Percentiles rank a stretch among this genome's conserved stretches.
These are phyloP conservation scores for Galemys pyrenaicus DNA, from an alignment of 2,113 vertebrate genomes.

Conservation along the genomic window DNA sequence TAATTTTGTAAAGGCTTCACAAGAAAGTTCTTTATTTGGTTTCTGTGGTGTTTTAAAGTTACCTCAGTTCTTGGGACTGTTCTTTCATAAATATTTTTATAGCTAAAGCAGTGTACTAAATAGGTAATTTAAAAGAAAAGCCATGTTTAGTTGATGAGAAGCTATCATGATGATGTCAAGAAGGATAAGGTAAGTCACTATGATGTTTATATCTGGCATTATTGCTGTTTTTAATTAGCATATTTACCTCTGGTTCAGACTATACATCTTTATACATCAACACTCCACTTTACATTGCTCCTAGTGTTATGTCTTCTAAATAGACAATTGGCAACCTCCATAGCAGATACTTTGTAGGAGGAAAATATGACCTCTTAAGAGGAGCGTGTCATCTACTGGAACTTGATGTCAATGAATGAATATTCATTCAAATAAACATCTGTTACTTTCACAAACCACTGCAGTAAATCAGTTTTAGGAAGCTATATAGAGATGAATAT, in stretches of 20 bases:
- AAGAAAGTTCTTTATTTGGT: slow-evolving; percentile 55
- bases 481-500: slow-evolving; percentile 61
- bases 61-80: slow-evolving; percentile 45
- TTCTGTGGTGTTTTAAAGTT: slow-evolving; percentile 56
- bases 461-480: slow-evolving; percentile 76
- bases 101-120: not conserved
- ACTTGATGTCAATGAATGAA: slow-evolving; percentile 74
- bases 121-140: slow-evolving; percentile 66
- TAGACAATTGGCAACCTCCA: slow-evolving; percentile 67
- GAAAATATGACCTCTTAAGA: slow-evolving; percentile 74
- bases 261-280: slow-evolving; percentile 50
- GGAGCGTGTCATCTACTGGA: slow-evolving; percentile 70
- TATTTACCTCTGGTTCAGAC: slow-evolving; percentile 68
- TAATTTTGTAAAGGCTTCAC: slow-evolving; percentile 22
- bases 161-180: slow-evolving; percentile 54
- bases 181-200: slow-evolving; percentile 57
- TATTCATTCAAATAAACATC: slow-evolving; percentile 81
- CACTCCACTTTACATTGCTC: not conserved
- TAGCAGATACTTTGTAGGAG: slow-evolving; percentile 60
- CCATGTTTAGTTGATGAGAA: slow-evolving; percentile 48
- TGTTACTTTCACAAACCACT: slow-evolving; percentile 65
- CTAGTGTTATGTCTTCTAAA: slow-evolving; percentile 64
- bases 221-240: slow-evolving; percentile 65
- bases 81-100: slow-evolving; percentile 68
- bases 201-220: slow-evolving; percentile 50